Percentiles rank a stretch among this genome's conserved stretches.
These are phyloP conservation scores for Taphrorychus bicolor DNA, from an alignment of 2,888 invertebrate genomes.

Conservation along the genomic window DNA sequence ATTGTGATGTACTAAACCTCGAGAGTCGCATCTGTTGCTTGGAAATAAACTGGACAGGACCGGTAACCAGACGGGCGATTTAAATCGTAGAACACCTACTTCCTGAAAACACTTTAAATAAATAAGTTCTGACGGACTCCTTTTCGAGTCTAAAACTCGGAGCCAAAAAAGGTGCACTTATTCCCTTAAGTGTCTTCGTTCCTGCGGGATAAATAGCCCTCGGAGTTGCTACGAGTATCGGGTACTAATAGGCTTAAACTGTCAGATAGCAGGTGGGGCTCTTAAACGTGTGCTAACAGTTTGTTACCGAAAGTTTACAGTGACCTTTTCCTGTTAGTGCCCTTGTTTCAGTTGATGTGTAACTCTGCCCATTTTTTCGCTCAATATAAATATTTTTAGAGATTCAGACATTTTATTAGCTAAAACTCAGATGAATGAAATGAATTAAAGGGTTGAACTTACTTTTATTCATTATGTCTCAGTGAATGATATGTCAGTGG, in stretches of 20 bases:
- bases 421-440: too few species aligned
- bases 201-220: slow-evolving; percentile 24
- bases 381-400: too few species aligned
- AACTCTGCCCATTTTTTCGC: too few species aligned
- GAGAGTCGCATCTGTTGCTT: not conserved
- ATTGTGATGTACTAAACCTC: not conserved
- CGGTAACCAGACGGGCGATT: not conserved
- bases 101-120: slow-evolving; percentile 3
- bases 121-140: not conserved
- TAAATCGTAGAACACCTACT: not conserved
- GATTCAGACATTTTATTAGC: too few species aligned
- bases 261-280: slow-evolving; percentile 21
- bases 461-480: too few species aligned
- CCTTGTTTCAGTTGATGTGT: not conserved
- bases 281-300: slow-evolving; percentile 28
- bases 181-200: slow-evolving; percentile 24
- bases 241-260: slow-evolving; percentile 30
- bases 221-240: slow-evolving; percentile 25
- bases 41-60: not conserved
- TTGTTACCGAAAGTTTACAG: slow-evolving; percentile 18
- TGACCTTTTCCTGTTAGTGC: slow-evolving; percentile 7
- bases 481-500: too few species aligned
- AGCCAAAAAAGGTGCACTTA: too few species aligned
- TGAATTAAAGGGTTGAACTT: too few species aligned
- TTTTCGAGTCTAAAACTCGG: slow-evolving; percentile 4